Base-by-base conservation (phyloP, 2,888 invertebrate genomes). In the Thereva unica region DNA sequence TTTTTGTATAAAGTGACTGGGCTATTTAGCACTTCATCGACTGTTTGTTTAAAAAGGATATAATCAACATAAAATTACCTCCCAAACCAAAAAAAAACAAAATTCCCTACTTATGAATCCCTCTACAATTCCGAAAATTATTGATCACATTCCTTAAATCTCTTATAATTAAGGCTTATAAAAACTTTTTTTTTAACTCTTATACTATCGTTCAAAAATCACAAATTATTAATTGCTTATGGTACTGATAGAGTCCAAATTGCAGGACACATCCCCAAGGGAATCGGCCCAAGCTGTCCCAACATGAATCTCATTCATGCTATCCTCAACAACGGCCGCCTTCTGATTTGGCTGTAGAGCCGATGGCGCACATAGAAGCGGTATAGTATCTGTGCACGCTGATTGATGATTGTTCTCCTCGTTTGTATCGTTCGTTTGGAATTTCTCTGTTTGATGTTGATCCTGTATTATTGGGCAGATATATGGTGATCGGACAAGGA, bases 171-270 rank as follows among this genome's bases (percentile, higher is more conserved):
- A 61, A 50, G 23, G 49, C 38, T 61, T 61, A 61, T 61, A 61
- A 61, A 61, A 61, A 61, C 61, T 47, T 4, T 61, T 50, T 47
- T 4, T 61, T 50, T 35, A 61, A 50, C 49, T 61, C 50, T 59
- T 59, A 59, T 5, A 10, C 59, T 59, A 49, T 40, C 23, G 23
- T 50, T 49, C 42, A 61, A 40, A 59, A 61, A 61, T 61, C 61
- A 61, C 61, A 61, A 50, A 34, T 45, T 45, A 53, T 71, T 70
- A 73, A 69, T 69, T 73, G 67, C 73, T 73, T 56, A 73, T 73
- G 38, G 72, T 72, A 45, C 72, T 73, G 34, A 73, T 72, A 12
- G 70, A 71, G 63, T 73, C 73, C 38, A 71, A 67, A 63, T 72
- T 73, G n/a, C 66, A 63, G 44, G 69, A 69, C 8, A 68, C 63